A percentile compares a stretch with the other conserved stretches of the same genome.
These are phyloP conservation scores for Sepiola atlantica DNA, from an alignment of 2,888 invertebrate species.

Conservation along the genomic window DNA sequence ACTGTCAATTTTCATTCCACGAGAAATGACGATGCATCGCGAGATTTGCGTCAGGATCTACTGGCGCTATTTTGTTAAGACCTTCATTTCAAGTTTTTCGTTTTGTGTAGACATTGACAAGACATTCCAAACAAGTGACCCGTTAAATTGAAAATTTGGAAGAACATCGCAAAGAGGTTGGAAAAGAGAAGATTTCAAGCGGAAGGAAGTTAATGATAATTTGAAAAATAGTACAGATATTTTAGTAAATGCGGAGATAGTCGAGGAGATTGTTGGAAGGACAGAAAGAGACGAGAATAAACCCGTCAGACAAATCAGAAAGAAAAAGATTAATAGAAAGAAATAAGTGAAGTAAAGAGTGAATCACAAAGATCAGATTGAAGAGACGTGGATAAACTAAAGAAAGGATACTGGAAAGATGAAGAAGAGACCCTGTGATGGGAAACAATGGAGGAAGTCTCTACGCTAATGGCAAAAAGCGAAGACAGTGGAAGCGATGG, in stretches of 20 bases:
- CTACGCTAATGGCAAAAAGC: no score
- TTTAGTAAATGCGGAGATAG: not conserved
- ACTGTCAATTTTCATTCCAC: not conserved
- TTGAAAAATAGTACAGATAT: not conserved
- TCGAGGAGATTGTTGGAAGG: rapidly evolving
- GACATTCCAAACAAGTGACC: not conserved
- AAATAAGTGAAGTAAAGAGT: no score
- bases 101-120: constrained; percentile 8
- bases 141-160: constrained; percentile 8
- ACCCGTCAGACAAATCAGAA: no score
- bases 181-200: not conserved
- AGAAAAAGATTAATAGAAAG: no score
- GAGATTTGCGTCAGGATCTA: not conserved
- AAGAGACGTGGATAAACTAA: no score
- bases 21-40: not conserved
- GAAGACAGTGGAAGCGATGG: no score
- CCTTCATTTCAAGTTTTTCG: not conserved
- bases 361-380: no score
- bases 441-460: no score
- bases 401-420: no score
- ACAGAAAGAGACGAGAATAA: not conserved
- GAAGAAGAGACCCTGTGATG: no score
- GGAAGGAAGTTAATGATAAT: not conserved
- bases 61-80: not conserved
- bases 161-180: not conserved